Evolutionary conservation across 2,888 invertebrate genomes (phyloP), one percentile per base, ranked within the genome.

Genomic region (Exephanes ischioxanthus): DNA sequence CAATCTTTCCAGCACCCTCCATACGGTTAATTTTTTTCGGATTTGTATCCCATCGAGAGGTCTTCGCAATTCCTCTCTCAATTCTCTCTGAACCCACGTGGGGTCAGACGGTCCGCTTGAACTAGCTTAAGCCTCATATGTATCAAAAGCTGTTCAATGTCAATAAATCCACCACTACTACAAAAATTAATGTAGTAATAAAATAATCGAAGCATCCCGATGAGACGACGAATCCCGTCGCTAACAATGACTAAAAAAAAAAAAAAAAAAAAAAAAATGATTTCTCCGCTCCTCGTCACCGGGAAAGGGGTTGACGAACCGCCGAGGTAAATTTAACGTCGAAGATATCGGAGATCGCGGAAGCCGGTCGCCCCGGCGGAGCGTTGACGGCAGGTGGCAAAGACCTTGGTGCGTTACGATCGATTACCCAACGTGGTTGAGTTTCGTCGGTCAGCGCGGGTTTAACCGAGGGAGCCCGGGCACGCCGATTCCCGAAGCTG

Each of bases 401-500:
- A 91, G 92, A 92, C 92, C 92, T 92, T 92, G 92, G 91, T 88
- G 88, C 90, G 83, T 90, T 86, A 89, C 91, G 90, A 91, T 91
- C 91, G 91, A 91, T 92, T 91, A 91, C 89, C 91, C 90, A 91
- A 91, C 90, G 58, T 87, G 84, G 85, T 86, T 88, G 83, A 88
- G 89, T 90, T 90, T 89, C 86, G 84, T 86, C 37, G 71, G 73
- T 41, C 66, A 63, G 67, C 41, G 66, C 51, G 14, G 14, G 26
- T 58, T 63, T 61, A 73, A 68, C 37, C 68, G 37, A 55, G 37
- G 68, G 37, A 48, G 61, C 71, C 14, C 7, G 33, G 45, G 51
- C 51, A 70, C 66, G 75, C 76, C 83, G 83, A 67, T 80, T 86
- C 68, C 84, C 61, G 75, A 80, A 22, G 72, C 73, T 80, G 80